Percentiles rank a stretch among this genome's conserved stretches.
phyloP scores from a whole-genome alignment of 1,140 invertebrate species.

The Heliconius eleuchia region DNA sequence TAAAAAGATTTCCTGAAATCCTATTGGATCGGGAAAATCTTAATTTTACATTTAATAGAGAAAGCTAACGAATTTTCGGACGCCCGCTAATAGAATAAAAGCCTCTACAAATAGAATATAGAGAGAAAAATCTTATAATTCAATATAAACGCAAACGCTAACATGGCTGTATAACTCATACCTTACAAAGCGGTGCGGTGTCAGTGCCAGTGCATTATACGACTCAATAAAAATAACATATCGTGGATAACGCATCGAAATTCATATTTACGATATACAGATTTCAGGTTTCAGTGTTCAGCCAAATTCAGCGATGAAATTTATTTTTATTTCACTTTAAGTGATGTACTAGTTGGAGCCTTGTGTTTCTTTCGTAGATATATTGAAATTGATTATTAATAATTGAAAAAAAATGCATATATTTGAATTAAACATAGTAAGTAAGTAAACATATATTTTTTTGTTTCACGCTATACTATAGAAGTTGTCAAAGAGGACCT shows the following conservation, averaged over 20 bases:
- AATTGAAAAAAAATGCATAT: too few species aligned
- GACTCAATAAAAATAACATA: slow-evolving; percentile 33
- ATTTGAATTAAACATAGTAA: too few species aligned
- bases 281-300: slow-evolving; percentile 6
- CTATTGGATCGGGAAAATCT: too few species aligned
- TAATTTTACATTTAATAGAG: too few species aligned
- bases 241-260: slow-evolving; percentile 33
- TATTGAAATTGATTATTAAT: too few species aligned
- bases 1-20: too few species aligned
- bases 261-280: slow-evolving; percentile 30
- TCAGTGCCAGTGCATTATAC: slow-evolving; percentile 36
- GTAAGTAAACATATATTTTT: too few species aligned
- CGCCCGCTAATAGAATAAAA: too few species aligned
- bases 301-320: background rate
- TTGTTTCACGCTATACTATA: too few species aligned
- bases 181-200: slow-evolving; percentile 5
- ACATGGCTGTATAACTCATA: background rate
- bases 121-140: background rate
- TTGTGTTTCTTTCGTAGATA: background rate
- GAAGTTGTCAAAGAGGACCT: too few species aligned
- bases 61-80: too few species aligned
- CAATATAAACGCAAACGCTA: slow-evolving; percentile 1
- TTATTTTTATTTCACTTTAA: background rate
- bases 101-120: background rate
- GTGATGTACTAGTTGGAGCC: background rate